phyloP scores from a whole-genome alignment of 2,888 invertebrate species.

The Diadegma fenestrale region DNA sequence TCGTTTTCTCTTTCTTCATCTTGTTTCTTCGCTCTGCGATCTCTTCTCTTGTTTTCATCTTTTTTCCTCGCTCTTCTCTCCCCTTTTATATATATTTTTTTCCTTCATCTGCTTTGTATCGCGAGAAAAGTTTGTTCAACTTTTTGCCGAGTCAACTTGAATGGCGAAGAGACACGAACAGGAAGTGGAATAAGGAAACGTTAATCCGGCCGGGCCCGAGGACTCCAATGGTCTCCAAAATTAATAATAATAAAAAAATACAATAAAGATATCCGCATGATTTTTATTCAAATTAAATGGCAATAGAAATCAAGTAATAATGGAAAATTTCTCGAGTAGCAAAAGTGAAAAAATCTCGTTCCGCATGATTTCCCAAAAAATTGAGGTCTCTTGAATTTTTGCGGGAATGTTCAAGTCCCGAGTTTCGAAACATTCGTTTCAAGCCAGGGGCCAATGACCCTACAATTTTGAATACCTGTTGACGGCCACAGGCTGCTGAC shows the following conservation, averaged over 20 bases:
- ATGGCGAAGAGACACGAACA: background rate
- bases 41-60: slow-evolving; percentile 34
- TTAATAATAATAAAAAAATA: background rate
- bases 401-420: background rate
- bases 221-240: background rate
- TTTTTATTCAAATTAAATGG: background rate
- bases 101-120: slow-evolving; percentile 27
- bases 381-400: background rate
- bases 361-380: background rate
- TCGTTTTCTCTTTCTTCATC: slow-evolving; percentile 46
- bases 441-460: background rate
- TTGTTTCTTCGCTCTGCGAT: slow-evolving; percentile 33
- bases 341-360: background rate
- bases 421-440: background rate
- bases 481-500: background rate
- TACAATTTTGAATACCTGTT: slow-evolving; percentile 31
- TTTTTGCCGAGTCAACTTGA: slow-evolving; percentile 27
- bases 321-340: background rate
- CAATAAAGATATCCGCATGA: background rate
- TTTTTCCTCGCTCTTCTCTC: background rate
- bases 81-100: background rate
- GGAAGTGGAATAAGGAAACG: slow-evolving; percentile 17
- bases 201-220: background rate
- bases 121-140: slow-evolving; percentile 48
- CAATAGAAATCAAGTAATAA: background rate